Conservation (phyloP, 2,888 invertebrate species). For the Sphaerophoria taeniata region DNA sequence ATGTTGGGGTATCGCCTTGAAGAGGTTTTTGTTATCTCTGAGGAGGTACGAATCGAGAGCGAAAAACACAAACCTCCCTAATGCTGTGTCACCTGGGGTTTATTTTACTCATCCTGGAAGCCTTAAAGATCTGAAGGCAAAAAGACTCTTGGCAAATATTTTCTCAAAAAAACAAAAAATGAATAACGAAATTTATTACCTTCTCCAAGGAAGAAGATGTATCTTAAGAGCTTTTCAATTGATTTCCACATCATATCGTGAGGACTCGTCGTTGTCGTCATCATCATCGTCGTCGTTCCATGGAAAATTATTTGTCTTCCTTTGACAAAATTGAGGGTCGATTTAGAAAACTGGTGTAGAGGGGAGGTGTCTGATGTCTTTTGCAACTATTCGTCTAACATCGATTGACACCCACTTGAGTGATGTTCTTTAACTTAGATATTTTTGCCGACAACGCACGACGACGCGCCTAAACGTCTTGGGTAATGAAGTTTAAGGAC, state of each 20-base stretch:
- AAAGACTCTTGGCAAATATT: not conserved
- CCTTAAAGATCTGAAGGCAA: not conserved
- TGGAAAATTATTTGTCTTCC: constrained; percentile 46
- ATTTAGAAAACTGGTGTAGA: not conserved
- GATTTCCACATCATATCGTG: constrained; percentile 54
- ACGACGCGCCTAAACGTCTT: constrained; percentile 14
- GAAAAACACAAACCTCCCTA: not conserved
- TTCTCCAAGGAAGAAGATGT: constrained; percentile 20
- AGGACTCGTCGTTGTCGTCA: not conserved
- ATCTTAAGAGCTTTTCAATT: constrained; percentile 69
- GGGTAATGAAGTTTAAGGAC: constrained; percentile 39
- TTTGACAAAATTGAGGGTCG: not conserved
- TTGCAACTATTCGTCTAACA: constrained; percentile 28
- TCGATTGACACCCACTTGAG: constrained; percentile 35
- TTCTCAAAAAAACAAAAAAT: constrained; percentile 24
- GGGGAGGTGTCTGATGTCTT: constrained; percentile 13
- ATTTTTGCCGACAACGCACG: constrained; percentile 9
- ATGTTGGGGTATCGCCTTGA: not conserved
- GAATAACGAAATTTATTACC: constrained; percentile 17
- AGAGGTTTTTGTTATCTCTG: constrained; percentile 1
- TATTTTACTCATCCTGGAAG: not conserved
- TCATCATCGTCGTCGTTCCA: constrained; percentile 51
- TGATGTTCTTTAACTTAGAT: not conserved
- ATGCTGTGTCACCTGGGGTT: constrained; percentile 8
- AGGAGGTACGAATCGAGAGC: not conserved